A percentile compares a stretch with the other conserved stretches of the same genome.
phyloP scores from a whole-genome alignment of 2,888 invertebrate species.

The Ferrisia virgata region DNA sequence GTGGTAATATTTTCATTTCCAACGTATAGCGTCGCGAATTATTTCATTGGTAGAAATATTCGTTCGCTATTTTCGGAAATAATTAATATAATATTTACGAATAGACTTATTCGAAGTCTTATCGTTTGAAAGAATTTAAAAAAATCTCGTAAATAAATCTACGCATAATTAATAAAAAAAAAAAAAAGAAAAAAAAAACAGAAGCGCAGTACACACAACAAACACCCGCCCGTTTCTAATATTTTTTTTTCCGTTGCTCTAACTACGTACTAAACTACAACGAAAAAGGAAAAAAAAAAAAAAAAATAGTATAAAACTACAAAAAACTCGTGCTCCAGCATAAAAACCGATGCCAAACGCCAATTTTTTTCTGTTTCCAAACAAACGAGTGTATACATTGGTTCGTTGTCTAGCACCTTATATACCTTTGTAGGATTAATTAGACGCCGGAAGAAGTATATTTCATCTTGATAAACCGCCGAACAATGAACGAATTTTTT shows the following conservation, averaged over 20 bases:
- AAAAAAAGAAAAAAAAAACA: background rate
- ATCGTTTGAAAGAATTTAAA: background rate
- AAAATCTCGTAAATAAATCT: background rate
- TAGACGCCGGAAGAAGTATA: slow-evolving; percentile 72
- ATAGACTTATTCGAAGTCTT: too few species aligned
- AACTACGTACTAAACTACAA: background rate
- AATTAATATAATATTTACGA: too few species aligned
- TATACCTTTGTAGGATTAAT: slow-evolving; percentile 64
- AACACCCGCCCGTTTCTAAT: background rate
- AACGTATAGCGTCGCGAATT: background rate
- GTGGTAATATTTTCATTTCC: background rate
- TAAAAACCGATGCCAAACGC: background rate
- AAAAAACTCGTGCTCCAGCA: background rate
- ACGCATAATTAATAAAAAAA: background rate
- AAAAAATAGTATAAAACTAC: background rate
- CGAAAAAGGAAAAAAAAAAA: too few species aligned
- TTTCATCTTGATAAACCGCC: slow-evolving; percentile 88
- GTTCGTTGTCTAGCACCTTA: too few species aligned
- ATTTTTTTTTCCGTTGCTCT: background rate
- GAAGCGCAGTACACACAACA: background rate
- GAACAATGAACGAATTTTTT: slow-evolving; percentile 78
- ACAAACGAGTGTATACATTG: background rate
- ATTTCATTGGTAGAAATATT: background rate
- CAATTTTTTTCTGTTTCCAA: background rate
- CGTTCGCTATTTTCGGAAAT: background rate